Conservation (phyloP, 2,888 invertebrate genomes). For the Glyphotaelius pellucidus region DNA sequence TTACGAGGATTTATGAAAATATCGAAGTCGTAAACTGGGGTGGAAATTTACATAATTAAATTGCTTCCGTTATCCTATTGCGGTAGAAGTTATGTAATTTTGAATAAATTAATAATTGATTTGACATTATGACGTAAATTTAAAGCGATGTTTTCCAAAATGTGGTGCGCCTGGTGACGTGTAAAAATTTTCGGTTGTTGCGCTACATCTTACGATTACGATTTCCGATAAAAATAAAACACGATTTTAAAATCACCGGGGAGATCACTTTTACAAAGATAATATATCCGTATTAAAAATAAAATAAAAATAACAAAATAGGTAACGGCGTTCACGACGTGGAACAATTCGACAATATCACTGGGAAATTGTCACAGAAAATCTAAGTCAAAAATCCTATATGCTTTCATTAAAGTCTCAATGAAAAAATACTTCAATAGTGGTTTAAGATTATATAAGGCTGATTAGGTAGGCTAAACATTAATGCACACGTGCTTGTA, state of each 20-base stretch:
- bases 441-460: no score
- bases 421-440: no score
- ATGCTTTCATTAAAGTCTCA: no score
- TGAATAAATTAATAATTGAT: conserved; percentile 52
- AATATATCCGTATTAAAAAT: no score
- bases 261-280: background rate
- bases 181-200: background rate
- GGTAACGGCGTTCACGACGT: background rate
- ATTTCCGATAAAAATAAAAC: background rate
- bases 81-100: conserved; percentile 44
- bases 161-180: background rate
- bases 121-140: conserved; percentile 44
- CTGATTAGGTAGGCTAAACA: no score
- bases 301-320: background rate
- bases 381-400: no score
- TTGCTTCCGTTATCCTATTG: conserved; percentile 36
- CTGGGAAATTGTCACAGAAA: no score
- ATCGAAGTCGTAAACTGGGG: conserved; percentile 44
- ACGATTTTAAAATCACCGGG: background rate
- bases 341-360: no score
- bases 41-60: conserved; percentile 47
- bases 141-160: background rate
- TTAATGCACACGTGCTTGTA: no score
- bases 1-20: conserved; percentile 34
- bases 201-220: background rate